Base-by-base conservation (phyloP, 1,140 invertebrate genomes). In the Mylabris phalerata region DNA sequence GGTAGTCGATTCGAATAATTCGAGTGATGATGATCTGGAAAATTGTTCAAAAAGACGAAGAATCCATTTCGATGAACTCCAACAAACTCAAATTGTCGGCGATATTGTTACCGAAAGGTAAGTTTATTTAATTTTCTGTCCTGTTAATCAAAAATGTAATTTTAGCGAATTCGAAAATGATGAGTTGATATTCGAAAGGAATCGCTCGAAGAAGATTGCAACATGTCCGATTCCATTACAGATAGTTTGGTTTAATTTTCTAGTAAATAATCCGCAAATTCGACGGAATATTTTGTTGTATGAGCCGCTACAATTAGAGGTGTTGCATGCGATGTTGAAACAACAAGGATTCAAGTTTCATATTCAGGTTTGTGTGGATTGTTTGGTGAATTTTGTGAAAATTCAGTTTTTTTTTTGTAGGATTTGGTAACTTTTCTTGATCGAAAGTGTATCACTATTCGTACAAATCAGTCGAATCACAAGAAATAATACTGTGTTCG, bases 201-300 rank as follows among this genome's bases (percentile, higher is more conserved):
- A 59, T 55, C 65, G 59, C 54, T 71, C 70, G 25, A 59, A 49
- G 48, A 64, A 60, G 63, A 60, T 73, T 10, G 3, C 50, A 43
- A 67, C 71, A 0, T 81, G 79, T 59, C 62, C 70, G 43, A 67
- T 81, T 1, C 80, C 80, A 2, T 65, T 82, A 27, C 79, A 82
- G 50, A 77, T 82, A 59, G 78, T 75, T 3, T 80, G 80, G 66
- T 75, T 80, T 62, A 82, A 82, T 68, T 80, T 80, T 50, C 66
- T 82, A 9, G 71, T 71, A 2, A 72, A 72, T 39, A 71, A 80
- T 9, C 61, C 64, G n/a, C 42, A 67, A 13, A 67, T 82, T 9
- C 62, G 70, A 26, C 75, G 80, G 55, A 75, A 77, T 26, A 78
- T 82, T 50, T 66, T 82, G 25, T 64, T 74, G 32, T 82, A 82